Conservation (phyloP, 2,797 vertebrate genomes). For the Danio choprae region DNA sequence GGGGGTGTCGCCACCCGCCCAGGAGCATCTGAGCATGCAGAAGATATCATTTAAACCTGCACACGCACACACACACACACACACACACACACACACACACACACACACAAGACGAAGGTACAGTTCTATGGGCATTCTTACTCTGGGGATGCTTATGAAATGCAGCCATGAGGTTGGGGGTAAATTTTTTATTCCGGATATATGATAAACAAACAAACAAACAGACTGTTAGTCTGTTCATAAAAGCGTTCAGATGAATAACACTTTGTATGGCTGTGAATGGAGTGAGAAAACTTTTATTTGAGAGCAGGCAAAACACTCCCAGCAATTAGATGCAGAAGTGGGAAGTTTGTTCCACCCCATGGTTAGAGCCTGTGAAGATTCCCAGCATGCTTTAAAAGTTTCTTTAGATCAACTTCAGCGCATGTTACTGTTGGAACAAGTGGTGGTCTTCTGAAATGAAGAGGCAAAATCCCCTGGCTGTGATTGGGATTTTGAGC, state of each 20-base stretch:
- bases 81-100: conserved; percentile 32
- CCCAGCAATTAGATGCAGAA: conserved; percentile 36
- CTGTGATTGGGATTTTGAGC: not conserved
- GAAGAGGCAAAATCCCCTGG: not conserved
- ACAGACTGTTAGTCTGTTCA: conserved; percentile 41
- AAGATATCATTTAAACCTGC: conserved; percentile 52
- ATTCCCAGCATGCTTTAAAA: conserved; percentile 27
- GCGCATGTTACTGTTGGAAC: not conserved
- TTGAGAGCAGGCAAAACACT: conserved; percentile 36
- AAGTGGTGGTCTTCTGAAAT: conserved; percentile 7
- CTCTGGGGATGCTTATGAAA: conserved; percentile 22
- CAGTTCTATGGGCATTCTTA: conserved; percentile 22
- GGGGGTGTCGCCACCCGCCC: conserved; percentile 42
- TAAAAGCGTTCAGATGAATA: conserved; percentile 32
- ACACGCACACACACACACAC: conserved; percentile 2
- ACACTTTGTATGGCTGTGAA: conserved; percentile 27
- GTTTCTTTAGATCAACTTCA: conserved; percentile 13
- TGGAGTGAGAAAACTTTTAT: conserved; percentile 11
- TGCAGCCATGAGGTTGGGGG: conserved; percentile 17
- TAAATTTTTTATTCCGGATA: conserved; percentile 12
- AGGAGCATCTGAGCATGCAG: conserved; percentile 54
- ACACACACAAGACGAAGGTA: not conserved
- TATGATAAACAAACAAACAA: conserved; percentile 31
- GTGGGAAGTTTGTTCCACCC: conserved; percentile 31
- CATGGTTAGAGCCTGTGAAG: conserved; percentile 4